phyloP scores from a whole-genome alignment of 2,113 vertebrate species.

The Enhydra lutris region DNA sequence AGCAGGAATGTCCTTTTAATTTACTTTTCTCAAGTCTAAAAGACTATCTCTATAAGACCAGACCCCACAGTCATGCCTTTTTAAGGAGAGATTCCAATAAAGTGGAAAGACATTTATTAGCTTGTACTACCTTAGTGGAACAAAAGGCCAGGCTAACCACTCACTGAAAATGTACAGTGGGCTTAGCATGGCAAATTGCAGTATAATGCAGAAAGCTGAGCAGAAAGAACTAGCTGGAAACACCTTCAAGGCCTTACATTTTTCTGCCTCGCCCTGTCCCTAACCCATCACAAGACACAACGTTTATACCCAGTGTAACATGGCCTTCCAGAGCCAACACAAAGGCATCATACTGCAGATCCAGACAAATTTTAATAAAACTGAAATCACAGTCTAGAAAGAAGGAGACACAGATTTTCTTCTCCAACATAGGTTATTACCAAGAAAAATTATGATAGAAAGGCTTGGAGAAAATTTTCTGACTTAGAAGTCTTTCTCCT shows the following conservation, averaged over 20 bases:
- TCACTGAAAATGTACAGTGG: neutral
- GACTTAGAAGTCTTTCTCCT: neutral
- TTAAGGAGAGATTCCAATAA: conserved; percentile 2
- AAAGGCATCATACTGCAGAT: neutral
- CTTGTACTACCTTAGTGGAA: neutral
- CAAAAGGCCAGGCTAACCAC: neutral
- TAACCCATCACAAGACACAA: neutral
- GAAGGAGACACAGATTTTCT: neutral
- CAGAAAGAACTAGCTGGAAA: neutral
- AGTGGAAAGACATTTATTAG: conserved; percentile 35
- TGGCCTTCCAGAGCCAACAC: neutral
- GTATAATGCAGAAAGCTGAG: neutral
- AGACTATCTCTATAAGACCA: neutral
- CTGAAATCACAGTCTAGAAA: neutral
- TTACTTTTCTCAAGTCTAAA: conserved; percentile 41
- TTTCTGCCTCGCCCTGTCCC: neutral
- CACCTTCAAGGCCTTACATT: neutral
- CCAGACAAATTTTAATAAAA: neutral
- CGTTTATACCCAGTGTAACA: neutral
- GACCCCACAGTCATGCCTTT: neutral
- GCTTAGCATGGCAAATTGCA: neutral
- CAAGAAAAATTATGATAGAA: neutral
- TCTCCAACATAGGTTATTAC: neutral
- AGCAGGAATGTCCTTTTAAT: conserved; percentile 57
- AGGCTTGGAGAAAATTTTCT: neutral